Evolutionary conservation across 1,140 invertebrate species (phyloP).

Genomic region (Matsumurasca onukii): DNA sequence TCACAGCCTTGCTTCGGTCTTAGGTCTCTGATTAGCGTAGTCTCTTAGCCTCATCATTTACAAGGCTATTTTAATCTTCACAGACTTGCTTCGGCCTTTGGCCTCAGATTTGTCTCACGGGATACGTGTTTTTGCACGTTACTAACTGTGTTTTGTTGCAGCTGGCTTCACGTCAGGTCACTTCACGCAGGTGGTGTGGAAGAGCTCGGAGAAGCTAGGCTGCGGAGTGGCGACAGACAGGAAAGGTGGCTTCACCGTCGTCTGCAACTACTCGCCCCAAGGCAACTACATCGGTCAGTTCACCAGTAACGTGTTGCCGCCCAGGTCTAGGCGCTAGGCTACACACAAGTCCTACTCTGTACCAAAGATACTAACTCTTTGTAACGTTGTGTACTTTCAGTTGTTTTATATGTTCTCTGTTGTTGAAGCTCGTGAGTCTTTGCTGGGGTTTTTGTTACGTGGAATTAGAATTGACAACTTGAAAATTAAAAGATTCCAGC

Average conservation of each 20-base stretch:
- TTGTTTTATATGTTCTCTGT: too few relatives aligned
- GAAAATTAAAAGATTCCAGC: too few relatives aligned
- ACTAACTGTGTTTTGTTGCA: not conserved
- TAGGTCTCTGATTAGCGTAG: too few relatives aligned
- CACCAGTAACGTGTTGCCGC: constrained; percentile 67
- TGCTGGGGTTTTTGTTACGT: too few relatives aligned
- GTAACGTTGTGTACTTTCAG: too few relatives aligned
- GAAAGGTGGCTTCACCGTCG: constrained; percentile 74
- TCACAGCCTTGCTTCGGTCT: too few relatives aligned
- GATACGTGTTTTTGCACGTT: not conserved
- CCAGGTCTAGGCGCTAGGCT: constrained; percentile 28
- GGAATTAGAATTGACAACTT: too few relatives aligned
- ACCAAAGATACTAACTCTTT: constrained; percentile 7
- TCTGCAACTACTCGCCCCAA: constrained; percentile 83
- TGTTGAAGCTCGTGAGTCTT: too few relatives aligned
- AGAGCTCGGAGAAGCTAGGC: constrained; percentile 70
- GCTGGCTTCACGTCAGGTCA: constrained; percentile 47
- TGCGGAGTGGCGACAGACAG: constrained; percentile 69
- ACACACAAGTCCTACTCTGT: not conserved
- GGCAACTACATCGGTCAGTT: constrained; percentile 83
- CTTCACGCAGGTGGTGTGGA: constrained; percentile 82
- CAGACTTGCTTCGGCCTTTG: too few relatives aligned
- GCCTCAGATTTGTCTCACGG: too few relatives aligned
- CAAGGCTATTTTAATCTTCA: too few relatives aligned
- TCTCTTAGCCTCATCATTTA: too few relatives aligned